phyloP scores from a whole-genome alignment of 2,113 vertebrate species.

The Calyptomena viridis region DNA sequence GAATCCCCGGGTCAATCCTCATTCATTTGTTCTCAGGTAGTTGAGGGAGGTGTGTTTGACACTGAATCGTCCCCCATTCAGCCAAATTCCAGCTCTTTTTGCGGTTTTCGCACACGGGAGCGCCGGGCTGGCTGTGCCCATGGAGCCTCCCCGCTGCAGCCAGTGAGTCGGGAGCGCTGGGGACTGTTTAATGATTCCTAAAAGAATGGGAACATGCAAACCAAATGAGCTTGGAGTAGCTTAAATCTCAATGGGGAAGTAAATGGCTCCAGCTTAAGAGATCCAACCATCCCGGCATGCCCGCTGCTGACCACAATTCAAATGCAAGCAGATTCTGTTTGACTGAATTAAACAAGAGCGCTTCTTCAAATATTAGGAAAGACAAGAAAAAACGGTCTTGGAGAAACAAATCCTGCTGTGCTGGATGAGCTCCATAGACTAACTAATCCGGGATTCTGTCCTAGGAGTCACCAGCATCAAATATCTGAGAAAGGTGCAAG shows the following conservation, averaged over 20 bases:
- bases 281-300: background rate
- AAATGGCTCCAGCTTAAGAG: background rate
- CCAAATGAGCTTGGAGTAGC: background rate
- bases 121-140: background rate
- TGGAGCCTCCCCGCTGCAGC: background rate
- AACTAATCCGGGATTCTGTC: background rate
- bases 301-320: background rate
- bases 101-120: background rate
- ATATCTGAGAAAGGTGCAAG: background rate
- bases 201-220: constrained; percentile 11
- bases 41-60: rapidly evolving
- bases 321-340: background rate
- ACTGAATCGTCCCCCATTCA: background rate
- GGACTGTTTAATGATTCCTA: background rate
- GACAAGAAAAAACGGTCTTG: background rate
- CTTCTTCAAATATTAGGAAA: constrained; percentile 26
- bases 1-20: background rate
- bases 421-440: background rate
- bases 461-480: background rate
- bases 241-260: constrained; percentile 12
- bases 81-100: background rate
- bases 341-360: background rate
- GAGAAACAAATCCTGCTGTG: constrained; percentile 37
- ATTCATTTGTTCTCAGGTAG: rapidly evolving
- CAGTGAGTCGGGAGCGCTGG: background rate